Evolutionary conservation across 2,113 vertebrate species (phyloP).

Genomic region (Zeus faber): DNA sequence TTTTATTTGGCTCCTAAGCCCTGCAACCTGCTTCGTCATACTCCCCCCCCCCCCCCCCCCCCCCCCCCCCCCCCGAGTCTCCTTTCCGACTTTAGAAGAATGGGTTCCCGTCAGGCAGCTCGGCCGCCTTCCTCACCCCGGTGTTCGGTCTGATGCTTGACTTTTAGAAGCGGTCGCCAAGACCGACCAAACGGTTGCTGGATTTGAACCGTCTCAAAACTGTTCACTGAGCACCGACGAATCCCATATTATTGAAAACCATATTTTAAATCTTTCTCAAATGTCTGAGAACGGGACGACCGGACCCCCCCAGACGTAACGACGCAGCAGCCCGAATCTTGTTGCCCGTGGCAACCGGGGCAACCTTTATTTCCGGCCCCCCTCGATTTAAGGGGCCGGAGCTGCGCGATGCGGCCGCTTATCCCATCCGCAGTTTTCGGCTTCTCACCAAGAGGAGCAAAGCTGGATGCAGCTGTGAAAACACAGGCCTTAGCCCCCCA

Average conservation of each 20-base stretch:
- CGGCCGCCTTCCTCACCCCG: background rate
- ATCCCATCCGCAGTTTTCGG: slow-evolving; percentile 4
- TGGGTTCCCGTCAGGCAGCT: background rate
- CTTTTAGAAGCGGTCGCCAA: background rate
- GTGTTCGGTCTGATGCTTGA: background rate
- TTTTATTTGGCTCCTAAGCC: slow-evolving; percentile 25
- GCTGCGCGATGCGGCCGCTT: background rate
- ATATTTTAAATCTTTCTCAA: too few relatives aligned
- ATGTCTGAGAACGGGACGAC: too few relatives aligned
- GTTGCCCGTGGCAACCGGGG: too few relatives aligned
- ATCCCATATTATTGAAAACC: too few relatives aligned
- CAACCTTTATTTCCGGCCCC: too few relatives aligned
- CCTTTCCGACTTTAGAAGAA: background rate
- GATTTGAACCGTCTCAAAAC: too few relatives aligned
- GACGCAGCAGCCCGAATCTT: too few relatives aligned
- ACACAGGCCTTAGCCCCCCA: slow-evolving; percentile 32
- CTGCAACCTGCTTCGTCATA: slow-evolving; percentile 54
- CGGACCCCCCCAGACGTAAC: too few relatives aligned
- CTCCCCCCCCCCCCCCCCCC: slow-evolving; percentile 24
- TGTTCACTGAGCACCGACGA: too few relatives aligned
- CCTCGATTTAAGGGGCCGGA: too few relatives aligned
- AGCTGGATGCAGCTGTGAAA: slow-evolving; percentile 62
- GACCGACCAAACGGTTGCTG: too few relatives aligned
- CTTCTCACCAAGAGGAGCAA: slow-evolving; percentile 16
- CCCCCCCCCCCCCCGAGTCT: slow-evolving; percentile 7